A percentile compares a stretch with the other conserved stretches of the same genome.
These are phyloP conservation scores for Corythaixoides concolor DNA, from an alignment of 2,113 vertebrate species.

Conservation along the genomic window DNA sequence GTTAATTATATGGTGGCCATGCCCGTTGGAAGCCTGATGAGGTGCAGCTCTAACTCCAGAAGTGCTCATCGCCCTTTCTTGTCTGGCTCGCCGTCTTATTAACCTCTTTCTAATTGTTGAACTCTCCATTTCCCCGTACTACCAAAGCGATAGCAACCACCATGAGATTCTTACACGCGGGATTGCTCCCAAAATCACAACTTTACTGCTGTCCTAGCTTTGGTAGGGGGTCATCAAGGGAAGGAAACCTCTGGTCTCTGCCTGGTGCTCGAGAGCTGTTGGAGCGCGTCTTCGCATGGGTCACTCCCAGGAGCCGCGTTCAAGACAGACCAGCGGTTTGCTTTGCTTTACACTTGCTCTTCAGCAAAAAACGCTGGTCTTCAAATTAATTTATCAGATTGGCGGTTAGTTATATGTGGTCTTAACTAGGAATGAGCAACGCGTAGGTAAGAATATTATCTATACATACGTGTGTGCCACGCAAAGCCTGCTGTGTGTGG, in stretches of 20 bases:
- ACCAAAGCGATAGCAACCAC: not conserved
- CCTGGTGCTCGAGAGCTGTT: not conserved
- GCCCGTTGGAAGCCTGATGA: no score
- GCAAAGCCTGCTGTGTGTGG: not conserved
- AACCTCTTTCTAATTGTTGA: not conserved
- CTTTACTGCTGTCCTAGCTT: not conserved
- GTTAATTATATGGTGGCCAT: no score
- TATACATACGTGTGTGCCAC: not conserved
- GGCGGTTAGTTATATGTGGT: not conserved
- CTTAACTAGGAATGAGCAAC: not conserved
- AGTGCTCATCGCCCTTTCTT: not conserved
- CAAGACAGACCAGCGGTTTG: no score
- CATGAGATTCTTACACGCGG: no score
- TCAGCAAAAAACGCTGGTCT: not conserved
- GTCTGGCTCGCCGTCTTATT: no score
- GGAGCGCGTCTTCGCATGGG: not conserved
- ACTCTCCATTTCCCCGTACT: fast-evolving
- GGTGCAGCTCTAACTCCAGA: not conserved
- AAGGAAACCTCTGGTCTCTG: not conserved
- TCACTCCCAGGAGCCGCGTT: no score
- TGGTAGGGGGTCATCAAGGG: not conserved
- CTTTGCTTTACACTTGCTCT: no score
- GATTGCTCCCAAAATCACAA: not conserved
- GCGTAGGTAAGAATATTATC: not conserved
- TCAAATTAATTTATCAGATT: not conserved